Base-by-base conservation (phyloP, 2,113 vertebrate genomes). In the Xiphophorus maculatus region DNA sequence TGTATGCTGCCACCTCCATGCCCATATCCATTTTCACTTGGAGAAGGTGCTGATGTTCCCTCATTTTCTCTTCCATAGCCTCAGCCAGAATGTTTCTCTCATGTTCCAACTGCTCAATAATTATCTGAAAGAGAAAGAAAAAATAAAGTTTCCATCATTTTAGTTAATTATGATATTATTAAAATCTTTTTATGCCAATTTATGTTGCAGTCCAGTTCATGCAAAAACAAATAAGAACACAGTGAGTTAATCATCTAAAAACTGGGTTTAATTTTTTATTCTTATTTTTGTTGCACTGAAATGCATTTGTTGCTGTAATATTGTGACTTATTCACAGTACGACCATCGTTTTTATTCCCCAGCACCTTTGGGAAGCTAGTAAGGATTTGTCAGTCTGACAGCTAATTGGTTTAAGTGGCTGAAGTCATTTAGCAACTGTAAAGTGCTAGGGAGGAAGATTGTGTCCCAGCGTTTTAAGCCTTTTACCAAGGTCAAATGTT, bases 1-100 rank as follows among this genome's bases (percentile, higher is more conserved):
- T 96, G 93, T 99, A 99, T 15, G 96, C 94, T 27, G 96, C 96
- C 84, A 99, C 95, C 90, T 99, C 98, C 84, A 97, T 92, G 80
- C 96, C 95, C 66, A 99, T 96, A 51, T 96, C 92, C 17, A 95
- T 97, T 91, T 98, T 98, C 87, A 97, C 95, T 86, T 96, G 95
- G 77, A 98, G 90, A 5, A 99, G 95, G 0, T 97, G 95, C 80
- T 99, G 97, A 63, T 97, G 96, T 60, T 99, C 97, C 73, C 87
- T 93, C 73, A 97, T 94, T 85, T 95, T 95, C 51, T 95, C 94
- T 0, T 92, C 94, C 81, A 99, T 96, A 3, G 90, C 92, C 35
- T 87, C 65, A 6, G 93, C 95, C 78, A 99, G 93, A 85, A 91
- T 76, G 30, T 91, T 94, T 83, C 95, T 96, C 86, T 99, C 97